Percentiles rank a stretch among this genome's conserved stretches.
These are phyloP conservation scores for Polydesmus complanatus DNA, from an alignment of 2,888 invertebrate species.

Conservation along the genomic window DNA sequence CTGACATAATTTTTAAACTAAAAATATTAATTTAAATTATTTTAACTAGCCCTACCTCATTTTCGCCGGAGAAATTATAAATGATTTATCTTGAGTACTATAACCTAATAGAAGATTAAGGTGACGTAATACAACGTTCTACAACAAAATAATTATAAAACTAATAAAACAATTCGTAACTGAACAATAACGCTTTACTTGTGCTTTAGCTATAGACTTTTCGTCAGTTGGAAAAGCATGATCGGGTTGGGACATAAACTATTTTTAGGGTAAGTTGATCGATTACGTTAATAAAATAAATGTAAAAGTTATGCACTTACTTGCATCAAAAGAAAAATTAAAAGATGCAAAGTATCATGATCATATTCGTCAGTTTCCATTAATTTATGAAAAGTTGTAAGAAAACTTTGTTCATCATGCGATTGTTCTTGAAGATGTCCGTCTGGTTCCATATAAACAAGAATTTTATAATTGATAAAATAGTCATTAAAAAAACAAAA, in stretches of 20 bases:
- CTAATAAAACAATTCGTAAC: not conserved
- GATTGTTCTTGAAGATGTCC: constrained; percentile 72
- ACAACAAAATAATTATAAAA: constrained; percentile 28
- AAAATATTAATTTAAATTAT: constrained; percentile 3
- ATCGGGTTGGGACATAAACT: constrained; percentile 73
- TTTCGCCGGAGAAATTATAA: constrained; percentile 75
- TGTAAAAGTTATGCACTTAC: constrained; percentile 22
- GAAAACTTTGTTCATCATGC: constrained; percentile 64
- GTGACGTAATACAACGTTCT: constrained; percentile 78
- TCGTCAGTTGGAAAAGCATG: constrained; percentile 78
- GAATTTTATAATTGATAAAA: not conserved
- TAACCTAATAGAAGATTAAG: constrained; percentile 84
- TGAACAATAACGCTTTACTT: constrained; percentile 24
- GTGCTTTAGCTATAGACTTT: constrained; percentile 55
- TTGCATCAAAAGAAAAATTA: constrained; percentile 88
- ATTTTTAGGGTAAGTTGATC: constrained; percentile 18
- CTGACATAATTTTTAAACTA: not conserved
- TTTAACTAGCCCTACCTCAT: constrained; percentile 47
- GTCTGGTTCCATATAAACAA: constrained; percentile 39
- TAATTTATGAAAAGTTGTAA: constrained; percentile 66
- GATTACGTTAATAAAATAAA: constrained; percentile 7
- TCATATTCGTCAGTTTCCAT: constrained; percentile 90
- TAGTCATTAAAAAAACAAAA: not conserved
- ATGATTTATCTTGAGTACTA: constrained; percentile 75
- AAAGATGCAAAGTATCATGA: constrained; percentile 82